A percentile compares a stretch with the other conserved stretches of the same genome.
These are phyloP conservation scores for Pipistrellus nathusii DNA, from an alignment of 2,797 vertebrate species.

Conservation along the genomic window DNA sequence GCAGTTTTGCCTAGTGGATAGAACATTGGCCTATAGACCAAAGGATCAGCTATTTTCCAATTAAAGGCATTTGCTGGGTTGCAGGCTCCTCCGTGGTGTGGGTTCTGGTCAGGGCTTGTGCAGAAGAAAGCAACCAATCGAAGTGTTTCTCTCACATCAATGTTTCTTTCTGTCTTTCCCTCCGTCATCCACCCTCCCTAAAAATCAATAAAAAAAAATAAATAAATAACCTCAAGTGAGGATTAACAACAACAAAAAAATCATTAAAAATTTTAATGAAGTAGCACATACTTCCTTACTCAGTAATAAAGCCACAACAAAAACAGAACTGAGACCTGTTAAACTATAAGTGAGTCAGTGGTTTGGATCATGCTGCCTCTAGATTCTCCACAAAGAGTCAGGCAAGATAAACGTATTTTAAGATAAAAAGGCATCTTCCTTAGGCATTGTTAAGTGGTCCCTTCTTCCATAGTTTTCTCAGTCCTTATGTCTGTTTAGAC, in stretches of 20 bases:
- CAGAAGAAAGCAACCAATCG: too few species aligned
- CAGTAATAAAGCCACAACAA: not conserved
- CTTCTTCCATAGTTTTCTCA: not conserved
- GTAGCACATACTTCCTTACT: not conserved
- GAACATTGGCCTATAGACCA: too few species aligned
- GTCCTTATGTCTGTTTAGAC: not conserved
- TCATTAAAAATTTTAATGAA: not conserved
- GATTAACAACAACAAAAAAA: not conserved
- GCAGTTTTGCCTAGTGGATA: too few species aligned
- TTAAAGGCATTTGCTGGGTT: too few species aligned
- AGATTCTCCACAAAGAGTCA: not conserved
- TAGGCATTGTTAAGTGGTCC: not conserved
- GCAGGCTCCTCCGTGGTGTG: too few species aligned
- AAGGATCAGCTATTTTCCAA: too few species aligned
- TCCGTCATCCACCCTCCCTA: not conserved
- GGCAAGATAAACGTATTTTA: not conserved
- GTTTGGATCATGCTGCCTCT: not conserved
- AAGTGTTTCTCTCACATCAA: too few species aligned
- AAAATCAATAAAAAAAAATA: not conserved
- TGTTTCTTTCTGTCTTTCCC: too few species aligned
- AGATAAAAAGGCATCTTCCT: not conserved
- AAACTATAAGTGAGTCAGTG: not conserved
- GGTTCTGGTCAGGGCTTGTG: too few species aligned
- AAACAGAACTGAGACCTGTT: not conserved
- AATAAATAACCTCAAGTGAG: too few species aligned